Percentiles rank a stretch among this genome's conserved stretches.
phyloP scores from a whole-genome alignment of 2,888 invertebrate species.

The Acronicta leporina region DNA sequence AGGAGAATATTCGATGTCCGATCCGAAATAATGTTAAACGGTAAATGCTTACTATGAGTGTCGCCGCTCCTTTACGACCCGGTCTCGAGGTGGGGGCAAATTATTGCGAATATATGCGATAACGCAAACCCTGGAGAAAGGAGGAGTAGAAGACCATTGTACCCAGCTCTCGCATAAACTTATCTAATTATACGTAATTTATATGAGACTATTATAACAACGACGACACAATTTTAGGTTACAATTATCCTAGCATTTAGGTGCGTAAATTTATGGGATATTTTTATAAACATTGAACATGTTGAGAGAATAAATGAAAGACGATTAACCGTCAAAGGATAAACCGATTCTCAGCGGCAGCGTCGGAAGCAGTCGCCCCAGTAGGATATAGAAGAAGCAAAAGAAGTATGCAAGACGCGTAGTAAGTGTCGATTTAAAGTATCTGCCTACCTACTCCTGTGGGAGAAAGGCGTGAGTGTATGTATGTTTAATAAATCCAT shows the following conservation, averaged over 20 bases:
- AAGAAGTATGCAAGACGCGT: too few species aligned
- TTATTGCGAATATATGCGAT: conserved; percentile 79
- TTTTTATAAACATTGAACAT: too few species aligned
- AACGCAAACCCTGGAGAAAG: conserved; percentile 61
- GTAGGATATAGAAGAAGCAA: too few species aligned
- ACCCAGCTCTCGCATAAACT: conserved; percentile 69
- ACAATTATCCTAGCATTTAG: conserved; percentile 18
- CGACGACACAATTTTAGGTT: conserved; percentile 37
- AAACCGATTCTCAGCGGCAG: too few species aligned
- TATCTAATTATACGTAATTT: conserved; percentile 75
- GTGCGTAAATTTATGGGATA: conserved; percentile 31
- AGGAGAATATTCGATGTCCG: conserved; percentile 43
- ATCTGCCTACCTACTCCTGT: too few species aligned
- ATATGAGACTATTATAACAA: conserved; percentile 52
- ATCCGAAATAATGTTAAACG: conserved; percentile 63
- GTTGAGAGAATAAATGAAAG: too few species aligned
- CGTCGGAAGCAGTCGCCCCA: too few species aligned
- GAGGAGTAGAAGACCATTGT: conserved; percentile 63
- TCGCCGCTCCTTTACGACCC: conserved; percentile 64
- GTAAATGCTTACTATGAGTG: conserved; percentile 59
- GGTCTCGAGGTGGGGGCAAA: conserved; percentile 64
- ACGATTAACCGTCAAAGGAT: too few species aligned
- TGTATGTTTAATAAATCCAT: conserved; percentile 19
- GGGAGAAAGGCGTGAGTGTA: too few species aligned
- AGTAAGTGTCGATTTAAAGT: too few species aligned